Percentiles rank a stretch among this genome's conserved stretches.
These are phyloP conservation scores for Plagiodera versicolora DNA, from an alignment of 2,888 invertebrate species.

Conservation along the genomic window DNA sequence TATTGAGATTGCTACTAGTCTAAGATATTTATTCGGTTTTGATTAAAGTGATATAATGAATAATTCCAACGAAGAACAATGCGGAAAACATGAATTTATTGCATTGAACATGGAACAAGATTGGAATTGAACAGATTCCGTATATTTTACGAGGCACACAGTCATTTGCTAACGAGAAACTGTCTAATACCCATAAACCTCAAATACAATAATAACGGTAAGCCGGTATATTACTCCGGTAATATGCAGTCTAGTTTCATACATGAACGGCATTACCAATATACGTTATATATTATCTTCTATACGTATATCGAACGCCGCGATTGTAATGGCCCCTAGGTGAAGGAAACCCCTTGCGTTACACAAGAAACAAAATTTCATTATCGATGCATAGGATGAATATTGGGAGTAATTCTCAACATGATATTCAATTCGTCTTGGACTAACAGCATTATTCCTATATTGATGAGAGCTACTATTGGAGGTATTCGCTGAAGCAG, in stretches of 20 bases:
- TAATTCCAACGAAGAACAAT: no score
- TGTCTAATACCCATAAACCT: slow-evolving; percentile 25
- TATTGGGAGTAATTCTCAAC: neutral
- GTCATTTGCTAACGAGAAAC: slow-evolving; percentile 17
- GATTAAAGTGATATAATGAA: no score
- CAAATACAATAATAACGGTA: slow-evolving; percentile 25
- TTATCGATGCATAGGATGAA: neutral
- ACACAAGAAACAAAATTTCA: neutral
- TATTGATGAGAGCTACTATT: no score
- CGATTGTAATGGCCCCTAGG: slow-evolving; percentile 2
- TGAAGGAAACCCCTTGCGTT: slow-evolving; percentile 1
- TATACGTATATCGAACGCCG: neutral
- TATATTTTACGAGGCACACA: neutral
- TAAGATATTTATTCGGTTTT: no score
- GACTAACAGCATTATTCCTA: neutral
- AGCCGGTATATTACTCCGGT: slow-evolving; percentile 11
- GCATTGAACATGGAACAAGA: neutral
- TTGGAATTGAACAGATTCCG: slow-evolving; percentile 6
- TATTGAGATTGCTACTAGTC: no score
- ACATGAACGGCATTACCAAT: slow-evolving; percentile 9
- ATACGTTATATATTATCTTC: neutral
- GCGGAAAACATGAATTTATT: no score
- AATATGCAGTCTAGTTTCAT: slow-evolving; percentile 3
- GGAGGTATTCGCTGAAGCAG: no score
- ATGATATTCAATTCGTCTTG: neutral